These are phyloP conservation scores for Pegoplata infirma DNA, from an alignment of 2,888 invertebrate species.

Conservation along the genomic window DNA sequence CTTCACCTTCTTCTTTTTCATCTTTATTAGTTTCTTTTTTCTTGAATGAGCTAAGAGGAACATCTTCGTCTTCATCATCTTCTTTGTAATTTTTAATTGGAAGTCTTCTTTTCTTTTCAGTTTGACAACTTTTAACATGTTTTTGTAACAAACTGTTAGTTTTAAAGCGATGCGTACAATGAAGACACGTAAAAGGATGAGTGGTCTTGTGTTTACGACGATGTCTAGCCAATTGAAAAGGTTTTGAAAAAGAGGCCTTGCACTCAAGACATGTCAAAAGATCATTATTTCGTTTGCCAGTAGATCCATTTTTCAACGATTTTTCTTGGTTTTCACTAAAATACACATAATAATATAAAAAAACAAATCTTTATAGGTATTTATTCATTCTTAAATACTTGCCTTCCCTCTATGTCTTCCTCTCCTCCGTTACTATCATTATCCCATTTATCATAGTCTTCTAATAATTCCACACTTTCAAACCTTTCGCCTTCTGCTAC, in stretches of 20 bases:
- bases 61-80: conserved; percentile 44
- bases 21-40: conserved; percentile 35
- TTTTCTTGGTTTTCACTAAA: conserved; percentile 5
- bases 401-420: conserved; percentile 9
- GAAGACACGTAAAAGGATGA: conserved; percentile 39
- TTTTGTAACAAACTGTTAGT: conserved; percentile 27
- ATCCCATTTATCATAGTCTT: conserved; percentile 46
- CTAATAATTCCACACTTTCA: conserved; percentile 5
- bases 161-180: conserved; percentile 47
- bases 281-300: not conserved
- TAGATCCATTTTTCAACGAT: not conserved
- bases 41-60: conserved; percentile 49
- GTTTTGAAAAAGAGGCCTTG: conserved; percentile 39
- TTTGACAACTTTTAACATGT: conserved; percentile 32
- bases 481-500: conserved; percentile 23
- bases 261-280: conserved; percentile 36
- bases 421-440: conserved; percentile 4
- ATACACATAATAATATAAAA: not conserved
- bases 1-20: not conserved
- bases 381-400: not conserved
- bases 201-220: conserved; percentile 35
- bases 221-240: conserved; percentile 31
- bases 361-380: not conserved
- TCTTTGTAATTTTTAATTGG: not conserved
- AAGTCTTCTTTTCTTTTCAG: conserved; percentile 4